Percentiles rank a stretch among this genome's conserved stretches.
Evolutionary conservation across 92 coral and sea anemone species (phyloP).

Genomic region (Ricordea florida): DNA sequence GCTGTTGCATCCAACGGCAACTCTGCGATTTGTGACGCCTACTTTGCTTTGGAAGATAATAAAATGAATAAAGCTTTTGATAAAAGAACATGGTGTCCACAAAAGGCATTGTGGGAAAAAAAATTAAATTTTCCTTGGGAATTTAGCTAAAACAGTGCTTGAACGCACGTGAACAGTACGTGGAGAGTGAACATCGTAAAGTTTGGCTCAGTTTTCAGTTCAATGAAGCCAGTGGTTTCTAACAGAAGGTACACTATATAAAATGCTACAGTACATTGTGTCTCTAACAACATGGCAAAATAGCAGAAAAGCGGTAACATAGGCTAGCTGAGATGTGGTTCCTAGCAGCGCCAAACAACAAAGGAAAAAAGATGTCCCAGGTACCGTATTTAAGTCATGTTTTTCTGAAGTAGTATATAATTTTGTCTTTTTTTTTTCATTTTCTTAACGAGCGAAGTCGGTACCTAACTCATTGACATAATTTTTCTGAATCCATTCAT

Average conservation of each 20-base stretch:
- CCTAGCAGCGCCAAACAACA: conserved; percentile 12
- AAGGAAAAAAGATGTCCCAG: no score
- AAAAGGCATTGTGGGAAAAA: conserved; percentile 23
- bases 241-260: conserved; percentile 10
- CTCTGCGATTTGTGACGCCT: conserved; percentile 26
- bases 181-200: no score
- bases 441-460: conserved; percentile 18
- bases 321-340: conserved; percentile 18
- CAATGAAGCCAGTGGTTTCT: conserved; percentile 19
- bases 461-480: conserved; percentile 26
- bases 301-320: conserved; percentile 10
- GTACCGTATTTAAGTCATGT: conserved; percentile 17
- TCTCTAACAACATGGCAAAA: conserved; percentile 11
- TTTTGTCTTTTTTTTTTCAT: conserved; percentile 11
- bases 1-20: conserved; percentile 25
- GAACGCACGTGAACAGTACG: no score
- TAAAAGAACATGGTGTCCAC: conserved; percentile 13
- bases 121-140: conserved; percentile 22
- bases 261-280: conserved; percentile 14
- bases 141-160: conserved; percentile 36
- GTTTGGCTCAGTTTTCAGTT: not conserved
- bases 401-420: conserved; percentile 1
- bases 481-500: not conserved
- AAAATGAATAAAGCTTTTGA: not conserved
- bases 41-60: conserved; percentile 18